A percentile compares a stretch with the other conserved stretches of the same genome.
Conservation (phyloP, 1,140 invertebrate genomes). For the Trichoplusia ni region DNA sequence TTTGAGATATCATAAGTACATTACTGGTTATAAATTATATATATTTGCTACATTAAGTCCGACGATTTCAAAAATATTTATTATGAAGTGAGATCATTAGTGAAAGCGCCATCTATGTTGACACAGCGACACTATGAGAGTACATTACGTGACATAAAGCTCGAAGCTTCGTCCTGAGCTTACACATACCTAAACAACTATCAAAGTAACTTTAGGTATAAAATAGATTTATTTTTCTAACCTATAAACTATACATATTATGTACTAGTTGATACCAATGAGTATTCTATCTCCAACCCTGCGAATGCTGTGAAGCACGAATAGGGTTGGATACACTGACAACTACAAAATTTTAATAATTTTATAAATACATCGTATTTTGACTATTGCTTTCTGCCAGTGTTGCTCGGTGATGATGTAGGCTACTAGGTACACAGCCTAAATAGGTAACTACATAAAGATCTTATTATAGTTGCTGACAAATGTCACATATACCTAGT, state of each 20-base stretch:
- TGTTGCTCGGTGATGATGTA: too few species aligned
- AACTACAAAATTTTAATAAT: not conserved
- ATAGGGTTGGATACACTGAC: not conserved
- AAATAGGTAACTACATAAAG: too few species aligned
- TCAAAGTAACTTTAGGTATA: slow-evolving; percentile 54
- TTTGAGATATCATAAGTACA: not conserved
- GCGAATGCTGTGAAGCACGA: slow-evolving; percentile 4
- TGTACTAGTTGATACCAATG: slow-evolving; percentile 36
- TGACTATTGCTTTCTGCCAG: too few species aligned
- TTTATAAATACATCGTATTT: too few species aligned
- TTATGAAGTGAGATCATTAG: slow-evolving; percentile 34
- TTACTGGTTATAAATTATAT: slow-evolving; percentile 3
- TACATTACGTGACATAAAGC: slow-evolving; percentile 57
- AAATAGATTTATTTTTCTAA: slow-evolving; percentile 77
- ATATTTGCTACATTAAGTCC: slow-evolving; percentile 17
- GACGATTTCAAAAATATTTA: slow-evolving; percentile 23
- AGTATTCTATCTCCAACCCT: slow-evolving; percentile 45
- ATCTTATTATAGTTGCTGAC: too few species aligned
- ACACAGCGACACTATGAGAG: slow-evolving; percentile 44
- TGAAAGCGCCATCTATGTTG: slow-evolving; percentile 51
- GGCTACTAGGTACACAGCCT: too few species aligned
- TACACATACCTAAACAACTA: slow-evolving; percentile 35
- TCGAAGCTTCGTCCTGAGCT: slow-evolving; percentile 63
- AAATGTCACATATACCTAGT: too few species aligned
- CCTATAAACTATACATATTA: slow-evolving; percentile 60